Conservation (phyloP, 2,113 vertebrate species). For the Tachysurus vachellii region DNA sequence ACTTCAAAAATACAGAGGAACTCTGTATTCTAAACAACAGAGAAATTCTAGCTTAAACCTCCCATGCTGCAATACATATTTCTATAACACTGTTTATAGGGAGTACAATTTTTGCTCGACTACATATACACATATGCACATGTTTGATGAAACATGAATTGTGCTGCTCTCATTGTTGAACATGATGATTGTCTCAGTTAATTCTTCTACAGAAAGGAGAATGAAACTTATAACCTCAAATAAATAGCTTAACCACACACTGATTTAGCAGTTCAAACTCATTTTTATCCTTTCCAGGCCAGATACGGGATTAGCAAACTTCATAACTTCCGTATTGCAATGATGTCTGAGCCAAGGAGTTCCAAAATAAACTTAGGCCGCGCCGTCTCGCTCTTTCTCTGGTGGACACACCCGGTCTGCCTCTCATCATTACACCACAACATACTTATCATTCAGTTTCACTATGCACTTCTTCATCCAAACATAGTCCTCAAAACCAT, state of each 20-base stretch:
- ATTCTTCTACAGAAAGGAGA: conserved; percentile 48
- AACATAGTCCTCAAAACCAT: conserved; percentile 10
- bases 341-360: conserved; percentile 42
- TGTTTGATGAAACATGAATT: not conserved
- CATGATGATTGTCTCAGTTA: conserved; percentile 44
- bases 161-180: not conserved
- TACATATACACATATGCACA: not conserved
- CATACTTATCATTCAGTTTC: conserved; percentile 46
- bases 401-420: conserved; percentile 42
- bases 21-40: not conserved
- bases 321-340: conserved; percentile 55
- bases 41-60: not conserved
- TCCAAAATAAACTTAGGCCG: conserved; percentile 56
- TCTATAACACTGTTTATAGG: not conserved
- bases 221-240: conserved; percentile 58
- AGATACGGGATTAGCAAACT: conserved; percentile 54
- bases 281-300: conserved; percentile 46
- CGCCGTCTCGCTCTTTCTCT: conserved; percentile 17
- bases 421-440: conserved; percentile 42
- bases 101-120: not conserved
- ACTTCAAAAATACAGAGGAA: not conserved
- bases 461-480: conserved; percentile 30
- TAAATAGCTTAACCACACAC: conserved; percentile 60
- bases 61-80: not conserved
- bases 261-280: conserved; percentile 59